Evolutionary conservation across 1,140 invertebrate species (phyloP).

Genomic region (Aphelenchoides besseyi): DNA sequence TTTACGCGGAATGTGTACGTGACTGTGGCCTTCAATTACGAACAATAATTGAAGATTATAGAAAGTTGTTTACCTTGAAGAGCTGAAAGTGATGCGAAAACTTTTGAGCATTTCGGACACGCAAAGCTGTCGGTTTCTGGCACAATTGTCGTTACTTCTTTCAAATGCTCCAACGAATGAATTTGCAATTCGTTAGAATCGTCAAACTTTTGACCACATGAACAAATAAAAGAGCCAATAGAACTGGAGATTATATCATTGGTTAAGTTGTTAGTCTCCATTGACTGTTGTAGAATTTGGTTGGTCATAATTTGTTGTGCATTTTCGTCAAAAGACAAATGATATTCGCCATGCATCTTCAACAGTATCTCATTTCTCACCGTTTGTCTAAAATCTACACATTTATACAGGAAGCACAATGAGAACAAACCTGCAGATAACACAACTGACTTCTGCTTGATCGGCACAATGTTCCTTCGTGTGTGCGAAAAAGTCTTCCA

Average conservation of each 20-base stretch:
- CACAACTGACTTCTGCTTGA: slow-evolving; percentile 30
- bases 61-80: slow-evolving; percentile 19
- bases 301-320: background rate
- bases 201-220: slow-evolving; percentile 39
- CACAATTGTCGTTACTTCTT: slow-evolving; percentile 19
- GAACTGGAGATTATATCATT: background rate
- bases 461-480: slow-evolving; percentile 31
- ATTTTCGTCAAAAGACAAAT: slow-evolving; percentile 31
- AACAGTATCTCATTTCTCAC: slow-evolving; percentile 37
- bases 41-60: background rate
- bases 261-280: background rate
- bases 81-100: slow-evolving; percentile 24
- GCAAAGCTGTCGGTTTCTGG: slow-evolving; percentile 13
- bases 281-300: slow-evolving; percentile 17
- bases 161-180: slow-evolving; percentile 36
- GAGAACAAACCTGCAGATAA: slow-evolving; percentile 33
- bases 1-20: slow-evolving; percentile 25
- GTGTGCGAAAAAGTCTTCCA: slow-evolving; percentile 35
- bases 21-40: slow-evolving; percentile 13
- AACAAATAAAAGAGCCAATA: slow-evolving; percentile 17
- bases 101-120: slow-evolving; percentile 31
- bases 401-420: too few relatives aligned
- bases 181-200: slow-evolving; percentile 22
- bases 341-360: slow-evolving; percentile 42
- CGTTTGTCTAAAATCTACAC: slow-evolving; percentile 33